phyloP scores from a whole-genome alignment of 2,113 vertebrate genomes.

The Ovibos moschatus region DNA sequence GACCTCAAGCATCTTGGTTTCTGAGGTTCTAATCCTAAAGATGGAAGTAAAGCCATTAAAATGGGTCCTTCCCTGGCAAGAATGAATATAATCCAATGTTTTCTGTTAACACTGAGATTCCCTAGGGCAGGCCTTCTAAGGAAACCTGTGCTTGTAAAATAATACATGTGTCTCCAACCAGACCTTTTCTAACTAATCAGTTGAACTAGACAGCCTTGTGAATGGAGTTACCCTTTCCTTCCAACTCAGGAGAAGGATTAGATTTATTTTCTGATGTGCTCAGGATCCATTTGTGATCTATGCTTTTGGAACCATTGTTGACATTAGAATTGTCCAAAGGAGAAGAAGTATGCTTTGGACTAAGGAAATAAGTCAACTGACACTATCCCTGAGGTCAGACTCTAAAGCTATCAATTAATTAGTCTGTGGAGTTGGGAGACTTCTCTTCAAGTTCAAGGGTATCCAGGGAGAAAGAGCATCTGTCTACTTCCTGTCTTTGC shows the following conservation, averaged over 20 bases:
- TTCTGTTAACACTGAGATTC: neutral
- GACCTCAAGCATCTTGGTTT: neutral
- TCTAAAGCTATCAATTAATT: neutral
- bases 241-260: neutral
- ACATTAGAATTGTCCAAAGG: neutral
- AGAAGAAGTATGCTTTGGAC: neutral
- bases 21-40: neutral
- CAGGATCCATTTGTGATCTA: neutral
- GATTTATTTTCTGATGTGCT: conserved; percentile 38
- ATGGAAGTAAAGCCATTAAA: neutral
- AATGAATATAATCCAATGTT: neutral
- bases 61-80: neutral
- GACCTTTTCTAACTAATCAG: neutral
- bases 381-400: neutral
- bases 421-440: neutral
- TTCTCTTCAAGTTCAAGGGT: neutral
- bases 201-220: neutral
- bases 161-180: neutral
- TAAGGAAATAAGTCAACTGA: neutral
- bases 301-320: neutral
- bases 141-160: neutral
- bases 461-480: neutral
- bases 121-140: neutral
- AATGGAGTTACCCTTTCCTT: conserved; percentile 36
- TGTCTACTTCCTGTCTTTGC: neutral